Percentiles rank a stretch among this genome's conserved stretches.
Evolutionary conservation across 2,113 vertebrate genomes (phyloP).

Genomic region (Speoplatyrhinus poulsoni): DNA sequence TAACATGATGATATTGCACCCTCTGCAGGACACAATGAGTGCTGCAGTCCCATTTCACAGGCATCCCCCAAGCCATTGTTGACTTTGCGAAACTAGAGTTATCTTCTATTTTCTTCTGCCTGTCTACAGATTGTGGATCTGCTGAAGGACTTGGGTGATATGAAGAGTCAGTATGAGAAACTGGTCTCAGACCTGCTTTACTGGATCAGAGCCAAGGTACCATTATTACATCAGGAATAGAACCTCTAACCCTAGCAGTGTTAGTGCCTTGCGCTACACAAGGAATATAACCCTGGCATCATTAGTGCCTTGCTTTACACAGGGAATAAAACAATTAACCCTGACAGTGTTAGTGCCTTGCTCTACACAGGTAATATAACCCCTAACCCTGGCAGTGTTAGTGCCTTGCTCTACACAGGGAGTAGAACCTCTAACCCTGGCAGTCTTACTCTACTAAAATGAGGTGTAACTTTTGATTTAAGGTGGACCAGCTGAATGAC

Average conservation of each 20-base stretch:
- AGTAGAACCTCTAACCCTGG: background rate
- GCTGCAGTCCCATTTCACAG: conserved; percentile 7
- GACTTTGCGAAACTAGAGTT: no score
- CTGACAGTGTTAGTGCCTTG: background rate
- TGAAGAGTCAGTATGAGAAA: conserved; percentile 79
- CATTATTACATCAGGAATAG: background rate
- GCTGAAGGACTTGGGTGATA: conserved; percentile 80
- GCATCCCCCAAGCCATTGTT: no score
- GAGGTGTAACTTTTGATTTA: background rate
- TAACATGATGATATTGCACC: background rate
- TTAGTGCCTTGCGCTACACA: background rate
- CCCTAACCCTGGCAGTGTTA: background rate
- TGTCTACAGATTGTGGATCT: conserved; percentile 79
- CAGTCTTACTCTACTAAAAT: background rate
- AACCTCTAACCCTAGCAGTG: background rate
- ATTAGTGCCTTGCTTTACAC: background rate
- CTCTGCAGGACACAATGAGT: conserved; percentile 28
- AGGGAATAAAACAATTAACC: background rate
- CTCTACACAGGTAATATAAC: background rate
- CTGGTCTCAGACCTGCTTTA: conserved; percentile 82
- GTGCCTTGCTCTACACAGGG: background rate
- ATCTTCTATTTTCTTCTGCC: background rate
- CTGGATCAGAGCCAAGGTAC: conserved; percentile 83
- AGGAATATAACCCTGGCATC: background rate
- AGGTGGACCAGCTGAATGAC: conserved; percentile 79